Conservation (phyloP, 2,797 vertebrate genomes). For the Crenichthys baileyi region DNA sequence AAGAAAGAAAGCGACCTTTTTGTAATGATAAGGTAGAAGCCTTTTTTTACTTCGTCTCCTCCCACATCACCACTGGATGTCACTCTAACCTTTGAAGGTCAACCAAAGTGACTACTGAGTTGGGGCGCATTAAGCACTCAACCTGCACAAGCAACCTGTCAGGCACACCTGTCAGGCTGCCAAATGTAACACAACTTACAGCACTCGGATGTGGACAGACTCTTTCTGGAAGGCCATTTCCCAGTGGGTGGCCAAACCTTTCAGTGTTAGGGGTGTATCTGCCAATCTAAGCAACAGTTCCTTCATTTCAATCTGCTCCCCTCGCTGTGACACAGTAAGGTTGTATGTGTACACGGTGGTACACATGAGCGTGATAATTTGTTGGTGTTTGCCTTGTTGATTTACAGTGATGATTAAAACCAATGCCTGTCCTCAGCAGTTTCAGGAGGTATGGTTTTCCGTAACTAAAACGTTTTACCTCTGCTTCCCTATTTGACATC, state of each 20-base stretch:
- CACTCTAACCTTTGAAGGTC: conserved; percentile 73
- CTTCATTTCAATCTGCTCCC: conserved; percentile 16
- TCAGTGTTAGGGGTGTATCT: conserved; percentile 28
- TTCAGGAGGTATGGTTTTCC: conserved; percentile 49
- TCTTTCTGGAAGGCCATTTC: conserved; percentile 65
- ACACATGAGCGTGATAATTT: conserved; percentile 41
- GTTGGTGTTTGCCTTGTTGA: conserved; percentile 54
- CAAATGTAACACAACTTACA: conserved; percentile 43
- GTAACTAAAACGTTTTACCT: conserved; percentile 62
- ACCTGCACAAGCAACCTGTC: conserved; percentile 47
- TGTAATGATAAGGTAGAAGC: conserved; percentile 32
- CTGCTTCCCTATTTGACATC: conserved; percentile 49
- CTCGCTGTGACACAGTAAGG: conserved; percentile 12
- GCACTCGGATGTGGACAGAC: conserved; percentile 44
- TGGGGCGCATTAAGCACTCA: conserved; percentile 48
- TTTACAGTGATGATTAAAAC: conserved; percentile 54
- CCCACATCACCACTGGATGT: conserved; percentile 55
- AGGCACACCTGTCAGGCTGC: conserved; percentile 45
- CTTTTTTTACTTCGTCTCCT: conserved; percentile 1
- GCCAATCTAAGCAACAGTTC: conserved; percentile 10
- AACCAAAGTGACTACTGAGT: conserved; percentile 50
- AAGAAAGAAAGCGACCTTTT: conserved; percentile 60
- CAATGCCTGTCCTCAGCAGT: conserved; percentile 56
- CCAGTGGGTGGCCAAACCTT: conserved; percentile 48
- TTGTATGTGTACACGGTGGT: conserved; percentile 25